Evolutionary conservation across 2,888 invertebrate genomes (phyloP).

Genomic region (Nephrotoma guestfalica): DNA sequence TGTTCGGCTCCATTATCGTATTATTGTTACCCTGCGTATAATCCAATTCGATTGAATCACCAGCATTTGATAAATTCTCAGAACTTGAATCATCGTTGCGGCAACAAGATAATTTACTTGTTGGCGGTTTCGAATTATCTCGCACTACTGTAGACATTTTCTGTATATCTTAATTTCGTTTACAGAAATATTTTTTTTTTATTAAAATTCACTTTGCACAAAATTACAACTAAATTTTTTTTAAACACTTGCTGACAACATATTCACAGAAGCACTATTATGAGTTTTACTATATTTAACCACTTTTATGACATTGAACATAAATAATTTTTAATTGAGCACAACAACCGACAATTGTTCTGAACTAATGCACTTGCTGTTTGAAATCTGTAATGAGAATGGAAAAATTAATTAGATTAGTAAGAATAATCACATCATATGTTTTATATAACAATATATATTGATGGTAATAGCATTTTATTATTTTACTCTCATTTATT

Average conservation of each 20-base stretch:
- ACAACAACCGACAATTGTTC: background rate
- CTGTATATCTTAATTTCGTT: background rate
- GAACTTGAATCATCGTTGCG: background rate
- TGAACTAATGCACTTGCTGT: background rate
- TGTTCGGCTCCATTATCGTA: slow-evolving; percentile 11
- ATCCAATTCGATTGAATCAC: background rate
- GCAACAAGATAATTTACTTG: background rate
- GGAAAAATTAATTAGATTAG: background rate
- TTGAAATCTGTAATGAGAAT: background rate
- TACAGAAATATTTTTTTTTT: background rate
- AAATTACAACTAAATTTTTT: background rate
- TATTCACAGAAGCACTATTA: background rate
- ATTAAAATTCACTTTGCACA: background rate
- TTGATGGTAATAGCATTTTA: background rate
- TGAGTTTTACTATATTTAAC: background rate
- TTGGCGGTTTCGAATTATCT: background rate
- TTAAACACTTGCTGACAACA: background rate
- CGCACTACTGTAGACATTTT: background rate
- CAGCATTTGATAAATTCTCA: background rate
- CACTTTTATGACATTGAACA: background rate
- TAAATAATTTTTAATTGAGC: background rate
- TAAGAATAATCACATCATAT: background rate
- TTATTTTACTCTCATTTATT: background rate
- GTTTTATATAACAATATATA: background rate
- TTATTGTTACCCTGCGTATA: slow-evolving; percentile 19